A percentile compares a stretch with the other conserved stretches of the same genome.
Conservation (phyloP, 2,113 vertebrate genomes). For the Morone saxatilis region DNA sequence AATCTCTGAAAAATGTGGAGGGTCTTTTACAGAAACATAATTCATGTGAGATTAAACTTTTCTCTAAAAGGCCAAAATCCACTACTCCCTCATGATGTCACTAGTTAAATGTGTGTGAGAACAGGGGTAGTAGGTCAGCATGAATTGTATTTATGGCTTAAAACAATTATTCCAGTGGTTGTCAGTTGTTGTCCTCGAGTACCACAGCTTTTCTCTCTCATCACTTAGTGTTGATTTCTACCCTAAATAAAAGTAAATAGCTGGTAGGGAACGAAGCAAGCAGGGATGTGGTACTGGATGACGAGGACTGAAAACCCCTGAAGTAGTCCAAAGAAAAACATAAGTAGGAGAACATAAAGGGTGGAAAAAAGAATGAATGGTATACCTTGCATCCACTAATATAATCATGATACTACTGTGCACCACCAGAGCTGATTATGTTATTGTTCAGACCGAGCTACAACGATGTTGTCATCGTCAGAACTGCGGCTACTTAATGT, state of each 20-base stretch:
- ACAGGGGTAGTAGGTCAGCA: conserved; percentile 29
- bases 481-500: background rate
- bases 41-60: conserved; percentile 21
- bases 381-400: background rate
- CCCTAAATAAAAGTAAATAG: conserved; percentile 10
- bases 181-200: background rate
- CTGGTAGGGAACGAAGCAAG: background rate
- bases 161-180: conserved; percentile 10
- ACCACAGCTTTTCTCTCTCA: background rate
- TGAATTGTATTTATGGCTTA: background rate
- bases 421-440: background rate
- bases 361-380: background rate
- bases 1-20: conserved; percentile 20
- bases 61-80: background rate
- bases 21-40: conserved; percentile 12
- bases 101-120: conserved; percentile 4
- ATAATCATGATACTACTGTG: background rate
- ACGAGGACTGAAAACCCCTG: background rate
- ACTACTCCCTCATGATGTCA: conserved; percentile 32
- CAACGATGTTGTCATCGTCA: background rate
- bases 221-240: background rate
- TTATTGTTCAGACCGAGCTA: conserved; percentile 6
- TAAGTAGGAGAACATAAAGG: background rate
- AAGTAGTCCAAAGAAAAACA: background rate
- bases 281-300: background rate